Base-by-base conservation (phyloP, 2,113 vertebrate species). In the Glareola pratincola region DNA sequence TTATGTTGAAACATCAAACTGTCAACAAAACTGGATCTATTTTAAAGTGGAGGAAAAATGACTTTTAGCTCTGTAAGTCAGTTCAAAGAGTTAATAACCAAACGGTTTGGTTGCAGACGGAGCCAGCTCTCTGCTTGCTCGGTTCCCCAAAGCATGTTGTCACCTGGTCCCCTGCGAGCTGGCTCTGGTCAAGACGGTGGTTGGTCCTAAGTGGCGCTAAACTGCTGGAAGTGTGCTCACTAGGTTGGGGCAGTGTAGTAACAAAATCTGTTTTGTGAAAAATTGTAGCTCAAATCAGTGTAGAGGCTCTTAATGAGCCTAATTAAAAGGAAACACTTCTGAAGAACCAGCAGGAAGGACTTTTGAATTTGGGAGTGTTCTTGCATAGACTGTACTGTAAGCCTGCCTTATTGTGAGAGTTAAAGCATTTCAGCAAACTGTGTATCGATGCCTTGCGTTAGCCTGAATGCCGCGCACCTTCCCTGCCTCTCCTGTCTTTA, bases 371-470 rank as follows among this genome's bases (percentile, higher is more conserved):
- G 36, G 57, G 6, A 3, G 14, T 67, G 50, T 80, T 94, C 50
- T 86, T 80, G 59, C 41, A 27, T 37, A 45, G 75, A 4, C 23
- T 39, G 15, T 67, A 5, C 29, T 83, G 1, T 88, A 57, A 72
- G 37, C 91, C n/a, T 75, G 10, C n/a, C 29, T 77, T 36, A 14
- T 3, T 34, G 14, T 4, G 54, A 37, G 54, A 74, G 12, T 78
- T 9, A 43, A 54, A 71, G 32, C 30, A 3, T 82, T 90, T 85
- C 24, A 43, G 71, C 45, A 62, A 34, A 47, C 18, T 0, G 1
- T 45, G 21, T 92, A 3, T 67, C 0, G 0, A 27, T 10, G 7
- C 59, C 26, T 63, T 34, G 15, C 3, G 0, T 63, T 26, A 0
- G 18, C 68, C 43, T 14, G 14, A 19, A 18, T 0, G 3, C 56